Base-by-base conservation (phyloP, 2,797 vertebrate genomes). In the Pterois miles region DNA sequence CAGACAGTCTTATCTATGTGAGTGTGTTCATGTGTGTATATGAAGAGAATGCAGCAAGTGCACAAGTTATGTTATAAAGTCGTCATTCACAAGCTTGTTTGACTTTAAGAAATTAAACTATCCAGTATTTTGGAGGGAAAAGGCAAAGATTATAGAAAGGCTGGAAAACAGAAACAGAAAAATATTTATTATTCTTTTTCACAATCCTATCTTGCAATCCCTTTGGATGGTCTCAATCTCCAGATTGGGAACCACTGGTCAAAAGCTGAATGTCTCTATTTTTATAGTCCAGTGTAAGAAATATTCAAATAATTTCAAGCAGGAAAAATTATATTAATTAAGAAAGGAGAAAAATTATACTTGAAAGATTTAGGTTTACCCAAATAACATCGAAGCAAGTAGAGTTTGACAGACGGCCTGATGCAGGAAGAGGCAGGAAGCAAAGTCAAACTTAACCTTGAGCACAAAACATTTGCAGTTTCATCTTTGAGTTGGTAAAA, bases 21-120 rank as follows among this genome's bases (percentile, higher is more conserved):
- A 65, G 31, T 31, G 63, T 83, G 46, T 13, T 77, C 6, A 65
- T 52, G 16, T 73, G 33, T 73, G 22, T 11, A 14, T 31, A 65
- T 54, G 12, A 22, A 43, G 25, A 22, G 13, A 11, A 54, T 66
- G 40, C 16, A 77, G 33, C 13, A 58, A 46, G 0, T 18, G 50
- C 8, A 52, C 6, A 50, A 29, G 36, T n/a, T 56, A 20, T 13
- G n/a, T 29, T 70, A 8, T 16, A 6, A 57, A 73, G 65, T 13
- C 8, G 6, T 16, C 46, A 34, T 40, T 71, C 6, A 25, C 5
- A 16, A 23, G 23, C 3, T 0, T 23, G 16, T 20, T 36, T 18
- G 3, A 2, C 23, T 23, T 29, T 5, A 56, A 56, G 12, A 65
- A 2, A 12, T 27, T 3, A 54, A 50, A 69, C 64, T 23, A 5